Conservation (phyloP, 37 sponge, comb jelly and placozoan genomes). For the Beroe ovata region DNA sequence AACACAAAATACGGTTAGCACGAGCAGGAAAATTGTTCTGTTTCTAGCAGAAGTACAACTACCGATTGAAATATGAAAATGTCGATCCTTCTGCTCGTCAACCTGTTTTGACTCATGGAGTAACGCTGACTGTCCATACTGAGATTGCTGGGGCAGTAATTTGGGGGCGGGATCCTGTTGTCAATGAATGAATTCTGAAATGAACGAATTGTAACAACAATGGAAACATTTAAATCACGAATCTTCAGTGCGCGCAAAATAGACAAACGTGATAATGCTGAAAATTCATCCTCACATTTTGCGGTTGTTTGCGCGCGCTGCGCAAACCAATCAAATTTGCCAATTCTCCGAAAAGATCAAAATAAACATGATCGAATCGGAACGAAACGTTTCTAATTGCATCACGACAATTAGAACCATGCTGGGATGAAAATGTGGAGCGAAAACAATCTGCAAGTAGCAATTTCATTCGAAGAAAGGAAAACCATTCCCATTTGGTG, state of each 20-base stretch:
- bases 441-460: too few species aligned
- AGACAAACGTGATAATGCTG: slow-evolving; percentile 1
- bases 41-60: too few species aligned
- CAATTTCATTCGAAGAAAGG: too few species aligned
- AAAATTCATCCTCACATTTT: neutral
- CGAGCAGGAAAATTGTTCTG: too few species aligned
- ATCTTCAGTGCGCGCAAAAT: slow-evolving; percentile 9
- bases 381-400: too few species aligned
- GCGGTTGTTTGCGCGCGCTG: neutral
- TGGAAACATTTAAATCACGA: neutral
- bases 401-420: too few species aligned
- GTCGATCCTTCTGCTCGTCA: too few species aligned
- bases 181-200: slow-evolving; percentile 55
- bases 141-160: slow-evolving; percentile 60
- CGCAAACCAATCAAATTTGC: neutral
- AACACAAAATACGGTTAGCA: too few species aligned
- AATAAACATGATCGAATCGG: neutral
- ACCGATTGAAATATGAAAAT: too few species aligned
- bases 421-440: too few species aligned
- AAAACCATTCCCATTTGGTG: too few species aligned
- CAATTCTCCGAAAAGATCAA: neutral
- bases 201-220: neutral
- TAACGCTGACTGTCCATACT: slow-evolving; percentile 51
- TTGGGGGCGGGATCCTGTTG: slow-evolving; percentile 19
- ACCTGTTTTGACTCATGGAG: slow-evolving; percentile 65